phyloP scores from a whole-genome alignment of 2,888 invertebrate genomes.

The Crocallis elinguaria region DNA sequence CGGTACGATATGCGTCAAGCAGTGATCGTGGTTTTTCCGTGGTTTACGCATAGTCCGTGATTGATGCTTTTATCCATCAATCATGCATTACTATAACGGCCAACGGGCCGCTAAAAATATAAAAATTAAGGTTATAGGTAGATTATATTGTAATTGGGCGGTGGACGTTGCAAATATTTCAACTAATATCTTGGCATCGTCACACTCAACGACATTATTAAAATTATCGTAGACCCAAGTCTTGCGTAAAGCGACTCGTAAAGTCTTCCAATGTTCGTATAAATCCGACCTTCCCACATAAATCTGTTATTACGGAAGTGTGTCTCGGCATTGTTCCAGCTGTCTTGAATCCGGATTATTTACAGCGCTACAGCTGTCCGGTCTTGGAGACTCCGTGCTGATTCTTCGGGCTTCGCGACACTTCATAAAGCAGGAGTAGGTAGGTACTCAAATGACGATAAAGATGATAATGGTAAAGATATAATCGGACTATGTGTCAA shows the following conservation, averaged over 20 bases:
- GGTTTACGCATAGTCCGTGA: too few species aligned
- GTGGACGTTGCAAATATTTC: not conserved
- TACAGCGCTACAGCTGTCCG: slow-evolving; percentile 49
- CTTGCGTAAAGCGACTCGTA: not conserved
- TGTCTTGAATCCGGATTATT: slow-evolving; percentile 40
- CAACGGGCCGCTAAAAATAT: too few species aligned
- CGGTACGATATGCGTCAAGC: too few species aligned
- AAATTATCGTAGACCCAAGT: not conserved
- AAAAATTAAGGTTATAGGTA: too few species aligned
- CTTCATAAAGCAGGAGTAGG: too few species aligned
- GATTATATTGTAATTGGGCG: too few species aligned
- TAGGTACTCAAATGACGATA: too few species aligned
- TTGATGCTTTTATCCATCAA: too few species aligned
- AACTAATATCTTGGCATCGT: not conserved
- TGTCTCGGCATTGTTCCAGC: slow-evolving; percentile 59
- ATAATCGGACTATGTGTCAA: too few species aligned
- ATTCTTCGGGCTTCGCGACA: not conserved
- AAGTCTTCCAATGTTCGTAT: slow-evolving; percentile 7
- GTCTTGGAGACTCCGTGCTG: slow-evolving; percentile 22
- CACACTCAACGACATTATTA: not conserved
- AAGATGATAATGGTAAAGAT: too few species aligned
- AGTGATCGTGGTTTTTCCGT: too few species aligned
- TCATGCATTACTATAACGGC: too few species aligned
- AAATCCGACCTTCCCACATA: slow-evolving; percentile 24
- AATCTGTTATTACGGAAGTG: slow-evolving; percentile 31